A percentile compares a stretch with the other conserved stretches of the same genome.
Evolutionary conservation across 2,797 vertebrate species (phyloP).

Genomic region (Eospalax fontanierii): DNA sequence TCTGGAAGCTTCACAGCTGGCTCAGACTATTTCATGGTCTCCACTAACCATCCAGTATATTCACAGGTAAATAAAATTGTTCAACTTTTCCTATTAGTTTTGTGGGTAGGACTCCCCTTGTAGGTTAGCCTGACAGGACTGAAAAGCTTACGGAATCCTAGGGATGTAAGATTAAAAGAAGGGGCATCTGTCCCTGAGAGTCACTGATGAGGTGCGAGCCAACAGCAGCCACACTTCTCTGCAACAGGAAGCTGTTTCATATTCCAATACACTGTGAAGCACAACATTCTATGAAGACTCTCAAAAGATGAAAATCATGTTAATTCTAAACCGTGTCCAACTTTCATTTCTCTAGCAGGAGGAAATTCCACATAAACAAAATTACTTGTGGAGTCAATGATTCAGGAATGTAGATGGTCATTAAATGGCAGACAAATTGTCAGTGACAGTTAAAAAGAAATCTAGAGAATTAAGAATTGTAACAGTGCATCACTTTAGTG

Average conservation of each 20-base stretch:
- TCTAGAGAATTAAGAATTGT: slow-evolving; percentile 1
- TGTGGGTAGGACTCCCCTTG: slow-evolving; percentile 49
- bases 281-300: slow-evolving; percentile 46
- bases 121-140: slow-evolving; percentile 75
- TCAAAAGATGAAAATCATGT: slow-evolving; percentile 54
- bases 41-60: slow-evolving; percentile 50
- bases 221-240: slow-evolving; percentile 27
- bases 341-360: not conserved
- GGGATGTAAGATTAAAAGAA: slow-evolving; percentile 67
- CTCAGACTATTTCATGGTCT: slow-evolving; percentile 75
- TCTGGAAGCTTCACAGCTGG: slow-evolving; percentile 86
- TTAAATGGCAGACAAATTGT: not conserved
- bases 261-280: slow-evolving; percentile 54
- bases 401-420: slow-evolving; percentile 5
- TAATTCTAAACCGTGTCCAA: slow-evolving; percentile 33
- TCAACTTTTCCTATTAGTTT: slow-evolving; percentile 74
- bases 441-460: slow-evolving; percentile 7
- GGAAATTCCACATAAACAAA: slow-evolving; percentile 16
- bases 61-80: slow-evolving; percentile 78
- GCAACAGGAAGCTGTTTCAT: slow-evolving; percentile 45
- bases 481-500: not conserved
- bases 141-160: slow-evolving; percentile 55
- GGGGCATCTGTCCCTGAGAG: slow-evolving; percentile 46
- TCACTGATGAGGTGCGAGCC: slow-evolving; percentile 61
- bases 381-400: not conserved